Evolutionary conservation across 1,140 invertebrate species (phyloP).

Genomic region (Drosophila dunni): DNA sequence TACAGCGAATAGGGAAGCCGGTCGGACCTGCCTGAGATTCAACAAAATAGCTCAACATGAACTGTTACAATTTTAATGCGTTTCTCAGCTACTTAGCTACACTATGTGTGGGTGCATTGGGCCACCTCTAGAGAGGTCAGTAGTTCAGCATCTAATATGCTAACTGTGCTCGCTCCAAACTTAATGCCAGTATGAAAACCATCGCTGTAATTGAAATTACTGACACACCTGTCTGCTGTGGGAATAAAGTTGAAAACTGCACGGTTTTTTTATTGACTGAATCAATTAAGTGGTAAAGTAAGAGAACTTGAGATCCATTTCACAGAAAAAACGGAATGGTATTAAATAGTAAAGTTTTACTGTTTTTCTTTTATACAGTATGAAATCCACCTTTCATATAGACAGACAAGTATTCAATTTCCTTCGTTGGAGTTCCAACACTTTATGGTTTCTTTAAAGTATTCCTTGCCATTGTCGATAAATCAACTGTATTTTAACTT

Average conservation of each 20-base stretch:
- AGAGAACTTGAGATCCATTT: too few species aligned
- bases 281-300: too few species aligned
- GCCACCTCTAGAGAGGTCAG: background rate
- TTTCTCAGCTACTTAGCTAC: slow-evolving; percentile 68
- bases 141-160: slow-evolving; percentile 12
- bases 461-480: background rate
- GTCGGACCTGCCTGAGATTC: slow-evolving; percentile 42
- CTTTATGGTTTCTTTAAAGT: too few species aligned
- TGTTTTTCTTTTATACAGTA: too few species aligned
- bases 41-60: slow-evolving; percentile 59
- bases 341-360: too few species aligned
- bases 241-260: too few species aligned
- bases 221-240: background rate
- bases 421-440: too few species aligned
- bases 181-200: background rate
- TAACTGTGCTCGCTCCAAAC: background rate
- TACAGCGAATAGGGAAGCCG: slow-evolving; percentile 31
- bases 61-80: slow-evolving; percentile 78
- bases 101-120: slow-evolving; percentile 36
- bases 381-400: too few species aligned
- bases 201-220: background rate
- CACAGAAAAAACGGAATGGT: too few species aligned
- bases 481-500: slow-evolving; percentile 5
- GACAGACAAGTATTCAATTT: too few species aligned
- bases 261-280: too few species aligned